These are phyloP conservation scores for Macropus fuliginosus DNA, from an alignment of 2,797 vertebrate genomes.

Conservation along the genomic window DNA sequence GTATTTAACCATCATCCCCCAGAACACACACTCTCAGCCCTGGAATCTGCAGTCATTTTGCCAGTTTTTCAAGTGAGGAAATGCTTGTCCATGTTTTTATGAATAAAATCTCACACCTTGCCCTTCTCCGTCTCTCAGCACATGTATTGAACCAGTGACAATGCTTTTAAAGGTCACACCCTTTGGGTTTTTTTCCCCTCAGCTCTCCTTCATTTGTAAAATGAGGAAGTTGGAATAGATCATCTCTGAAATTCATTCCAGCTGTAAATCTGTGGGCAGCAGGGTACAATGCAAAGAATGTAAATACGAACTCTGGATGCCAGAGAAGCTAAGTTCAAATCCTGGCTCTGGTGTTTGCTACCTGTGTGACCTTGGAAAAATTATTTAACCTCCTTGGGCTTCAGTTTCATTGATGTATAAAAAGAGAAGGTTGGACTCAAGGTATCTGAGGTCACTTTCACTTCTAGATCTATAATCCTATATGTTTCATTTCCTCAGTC, in stretches of 20 bases:
- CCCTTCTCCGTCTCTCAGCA: background rate
- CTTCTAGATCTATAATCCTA: background rate
- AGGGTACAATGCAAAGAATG: background rate
- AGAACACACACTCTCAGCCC: background rate
- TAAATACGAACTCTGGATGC: background rate
- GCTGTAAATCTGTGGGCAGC: background rate
- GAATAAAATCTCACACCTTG: background rate
- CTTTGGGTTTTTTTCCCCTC: background rate
- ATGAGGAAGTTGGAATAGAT: background rate
- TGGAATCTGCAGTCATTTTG: background rate
- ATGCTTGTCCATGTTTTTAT: background rate
- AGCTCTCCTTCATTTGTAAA: background rate
- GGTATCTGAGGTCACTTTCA: background rate
- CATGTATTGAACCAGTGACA: background rate
- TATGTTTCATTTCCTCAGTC: background rate
- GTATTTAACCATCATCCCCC: background rate
- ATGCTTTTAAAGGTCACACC: background rate
- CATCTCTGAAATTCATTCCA: background rate
- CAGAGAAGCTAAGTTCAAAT: background rate
- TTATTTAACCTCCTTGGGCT: background rate
- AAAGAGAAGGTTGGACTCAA: background rate
- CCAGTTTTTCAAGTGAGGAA: background rate
- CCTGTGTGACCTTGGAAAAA: background rate
- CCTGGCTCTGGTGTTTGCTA: background rate
- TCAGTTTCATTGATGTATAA: background rate